Base-by-base conservation (phyloP, 2,888 invertebrate species). In the Carterocephalus palaemon region DNA sequence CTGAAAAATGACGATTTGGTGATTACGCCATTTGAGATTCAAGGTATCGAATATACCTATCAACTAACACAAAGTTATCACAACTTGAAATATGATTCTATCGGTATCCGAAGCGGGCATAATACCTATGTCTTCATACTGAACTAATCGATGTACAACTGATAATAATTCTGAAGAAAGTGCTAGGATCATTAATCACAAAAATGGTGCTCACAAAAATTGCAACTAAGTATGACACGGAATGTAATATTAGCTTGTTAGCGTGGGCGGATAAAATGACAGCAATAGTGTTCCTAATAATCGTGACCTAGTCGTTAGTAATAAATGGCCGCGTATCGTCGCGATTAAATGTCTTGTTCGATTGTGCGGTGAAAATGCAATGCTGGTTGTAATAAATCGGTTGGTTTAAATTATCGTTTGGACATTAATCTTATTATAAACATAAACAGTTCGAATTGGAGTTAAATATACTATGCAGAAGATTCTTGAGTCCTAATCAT, bases 191-290 rank as follows among this genome's bases (percentile, higher is more conserved):
- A 42, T 42, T 34, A 42, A 42, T 42, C 41, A 40, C 4, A 20
- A 1, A 19, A 8, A 6, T 6, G 13, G 24, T 43, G 10, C 15
- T 15, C 5, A 20, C 43, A 36, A 43, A 43, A 43, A 43, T 43
- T 15, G 28, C 29, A 23, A 20, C 9, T 28, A 20, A 7, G 15
- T n/a, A 19, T 31, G 15, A 2, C 15, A 31, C 31, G 4, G 16
- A 16, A 5, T 16, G 16, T 31, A 16, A n/a, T 24, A 42, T 42
- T 42, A 42, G 33, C 17, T 41, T 41, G 33, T 36, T 36, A 36
- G 43, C 23, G 57, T 60, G 38, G 61, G 61, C 46, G 57, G 31
- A 49, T 42, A 37, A 49, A 38, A 47, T 49, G 48, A 50, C 48
- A 29, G 28, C 16, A 26, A 39, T 46, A 53, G 38, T 28, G 26